Evolutionary conservation across 2,888 invertebrate species (phyloP), one percentile per base, ranked within the genome.

Genomic region (Mythimna vitellina): DNA sequence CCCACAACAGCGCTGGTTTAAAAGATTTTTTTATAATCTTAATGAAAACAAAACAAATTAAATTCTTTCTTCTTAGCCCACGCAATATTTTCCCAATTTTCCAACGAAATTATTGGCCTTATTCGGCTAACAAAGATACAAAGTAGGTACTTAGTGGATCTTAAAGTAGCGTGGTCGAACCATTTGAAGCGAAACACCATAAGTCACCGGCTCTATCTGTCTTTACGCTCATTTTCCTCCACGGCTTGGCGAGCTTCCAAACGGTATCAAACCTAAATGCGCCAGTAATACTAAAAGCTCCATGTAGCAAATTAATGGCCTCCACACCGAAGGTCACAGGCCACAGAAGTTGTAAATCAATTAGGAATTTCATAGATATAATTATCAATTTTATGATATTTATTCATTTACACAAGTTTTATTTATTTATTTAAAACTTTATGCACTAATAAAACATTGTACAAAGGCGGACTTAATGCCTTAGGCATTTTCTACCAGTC

Each of bases 161-260:
- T 70, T 70, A 75, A 54, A 66, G 54, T 60, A 57, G 22, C 69
- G 69, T 68, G 77, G 61, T 65, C 73, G 66, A 75, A 79, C 22
- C 73, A 77, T 73, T 76, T 60, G 42, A 67, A 77, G 77, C 73
- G 77, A 60, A 70, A 77, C 81, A 60, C 80, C 54, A 81, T 81
- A 81, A 80, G 73, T 80, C 81, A 80, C 70, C 0, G 51, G 66
- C 63, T 80, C 76, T 80, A 81, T 80, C 81, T 80, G 76, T 76
- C 80, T 81, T 80, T 77, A 81, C 81, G 80, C 77, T 77, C 73
- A 80, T 80, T 80, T 81, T 81, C 77, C 81, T 61, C 54, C 32
- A 61, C 65, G 64, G 56, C 32, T 80, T 80, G 80, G 80, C 81
- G 51, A 38, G 42, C 54, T 62, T 81, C 77, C 80, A 80, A 81